A percentile compares a stretch with the other conserved stretches of the same genome.
Evolutionary conservation across 2,888 invertebrate genomes (phyloP).

Genomic region (Epistrophe eligans): DNA sequence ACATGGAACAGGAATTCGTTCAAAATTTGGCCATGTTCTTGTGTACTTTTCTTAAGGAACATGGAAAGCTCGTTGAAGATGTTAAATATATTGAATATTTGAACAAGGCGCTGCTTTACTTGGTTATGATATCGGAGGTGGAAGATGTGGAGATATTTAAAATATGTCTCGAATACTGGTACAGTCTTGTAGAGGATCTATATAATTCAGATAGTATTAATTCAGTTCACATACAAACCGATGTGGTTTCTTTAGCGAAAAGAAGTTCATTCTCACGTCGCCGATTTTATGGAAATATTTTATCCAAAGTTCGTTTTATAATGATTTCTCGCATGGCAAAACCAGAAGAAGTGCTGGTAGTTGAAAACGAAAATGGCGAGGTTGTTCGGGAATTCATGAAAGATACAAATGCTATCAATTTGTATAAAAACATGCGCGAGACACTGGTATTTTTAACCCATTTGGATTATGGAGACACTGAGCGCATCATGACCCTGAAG

Average conservation of each 20-base stretch:
- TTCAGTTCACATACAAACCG: conserved; percentile 80
- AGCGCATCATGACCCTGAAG: conserved; percentile 99
- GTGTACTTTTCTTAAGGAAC: conserved; percentile 98
- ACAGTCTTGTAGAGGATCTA: conserved; percentile 94
- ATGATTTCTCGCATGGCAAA: conserved; percentile 99
- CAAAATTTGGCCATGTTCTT: conserved; percentile 99
- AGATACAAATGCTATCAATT: conserved; percentile 99
- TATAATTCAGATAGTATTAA: conserved; percentile 89
- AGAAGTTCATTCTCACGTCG: conserved; percentile 85
- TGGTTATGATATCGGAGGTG: conserved; percentile 97
- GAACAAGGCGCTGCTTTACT: conserved; percentile 93
- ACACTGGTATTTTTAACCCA: conserved; percentile 99
- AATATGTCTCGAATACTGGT: conserved; percentile 99
- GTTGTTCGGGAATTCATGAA: conserved; percentile 99
- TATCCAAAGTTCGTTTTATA: conserved; percentile 95
- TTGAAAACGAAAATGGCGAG: conserved; percentile 99
- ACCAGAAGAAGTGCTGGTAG: conserved; percentile 99
- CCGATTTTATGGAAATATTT: conserved; percentile 90
- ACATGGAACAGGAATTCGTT: conserved; percentile 99
- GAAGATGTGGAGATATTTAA: conserved; percentile 99
- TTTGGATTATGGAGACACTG: conserved; percentile 98
- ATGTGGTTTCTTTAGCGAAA: conserved; percentile 79
- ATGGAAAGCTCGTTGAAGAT: conserved; percentile 94
- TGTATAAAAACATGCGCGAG: conserved; percentile 99
- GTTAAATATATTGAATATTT: conserved; percentile 90